phyloP scores from a whole-genome alignment of 1,140 invertebrate genomes.

The Scaptodrosophila lebanonensis region DNA sequence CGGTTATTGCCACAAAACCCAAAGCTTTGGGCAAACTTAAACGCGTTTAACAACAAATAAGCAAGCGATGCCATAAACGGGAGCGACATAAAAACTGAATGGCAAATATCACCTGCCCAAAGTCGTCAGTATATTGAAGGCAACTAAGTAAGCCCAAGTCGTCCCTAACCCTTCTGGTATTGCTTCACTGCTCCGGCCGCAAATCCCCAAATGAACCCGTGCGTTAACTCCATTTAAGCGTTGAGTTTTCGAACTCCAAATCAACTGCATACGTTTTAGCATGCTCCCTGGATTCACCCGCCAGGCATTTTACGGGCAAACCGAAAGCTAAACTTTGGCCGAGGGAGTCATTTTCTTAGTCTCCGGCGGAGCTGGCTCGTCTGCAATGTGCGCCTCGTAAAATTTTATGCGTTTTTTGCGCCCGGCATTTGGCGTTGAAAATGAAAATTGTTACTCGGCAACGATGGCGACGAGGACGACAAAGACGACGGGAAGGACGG shows the following conservation, averaged over 20 bases:
- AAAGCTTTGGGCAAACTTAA: slow-evolving; percentile 21
- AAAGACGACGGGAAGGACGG: neutral
- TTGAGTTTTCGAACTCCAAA: slow-evolving; percentile 45
- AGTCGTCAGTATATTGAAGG: neutral
- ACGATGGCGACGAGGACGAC: slow-evolving; percentile 15
- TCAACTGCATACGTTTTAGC: slow-evolving; percentile 55
- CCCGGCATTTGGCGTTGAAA: slow-evolving; percentile 53
- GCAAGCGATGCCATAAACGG: slow-evolving; percentile 32
- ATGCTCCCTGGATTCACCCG: slow-evolving; percentile 18
- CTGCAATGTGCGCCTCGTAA: slow-evolving; percentile 43
- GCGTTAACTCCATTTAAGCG: slow-evolving; percentile 49
- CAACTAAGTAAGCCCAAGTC: slow-evolving; percentile 7
- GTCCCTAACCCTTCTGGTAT: slow-evolving; percentile 30
- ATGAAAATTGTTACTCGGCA: slow-evolving; percentile 70
- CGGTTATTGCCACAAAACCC: slow-evolving; percentile 45
- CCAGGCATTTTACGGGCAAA: slow-evolving; percentile 64
- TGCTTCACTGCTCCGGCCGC: slow-evolving; percentile 27
- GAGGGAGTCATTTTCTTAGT: slow-evolving; percentile 43
- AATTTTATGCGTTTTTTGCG: slow-evolving; percentile 74
- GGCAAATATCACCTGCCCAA: slow-evolving; percentile 53
- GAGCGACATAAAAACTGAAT: slow-evolving; percentile 8
- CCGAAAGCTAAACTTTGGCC: slow-evolving; percentile 70
- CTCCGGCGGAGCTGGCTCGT: slow-evolving; percentile 24
- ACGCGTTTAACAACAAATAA: slow-evolving; percentile 30
- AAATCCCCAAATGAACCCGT: slow-evolving; percentile 55